These are phyloP conservation scores for Erythrolamprus reginae DNA, from an alignment of 2,113 vertebrate genomes.

Conservation along the genomic window DNA sequence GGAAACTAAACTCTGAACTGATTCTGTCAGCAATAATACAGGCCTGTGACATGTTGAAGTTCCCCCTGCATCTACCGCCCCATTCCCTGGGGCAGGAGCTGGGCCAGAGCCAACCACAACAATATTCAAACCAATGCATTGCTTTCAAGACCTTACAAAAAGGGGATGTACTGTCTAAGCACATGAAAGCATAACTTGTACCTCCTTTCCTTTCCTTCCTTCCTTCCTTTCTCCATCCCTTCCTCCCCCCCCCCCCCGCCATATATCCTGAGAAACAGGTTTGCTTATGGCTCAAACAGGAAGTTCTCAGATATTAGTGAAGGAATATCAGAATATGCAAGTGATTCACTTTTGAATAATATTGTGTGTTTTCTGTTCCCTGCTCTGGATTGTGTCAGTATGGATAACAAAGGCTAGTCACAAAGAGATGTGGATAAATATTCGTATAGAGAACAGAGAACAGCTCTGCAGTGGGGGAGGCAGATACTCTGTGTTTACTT, in stretches of 20 bases:
- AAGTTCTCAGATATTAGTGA: not conserved
- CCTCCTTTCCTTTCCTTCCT: not conserved
- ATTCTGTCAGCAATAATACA: no score
- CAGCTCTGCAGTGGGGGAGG: not conserved
- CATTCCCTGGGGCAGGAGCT: no score
- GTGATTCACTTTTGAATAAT: not conserved
- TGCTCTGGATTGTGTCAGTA: not conserved
- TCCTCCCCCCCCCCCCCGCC: no score
- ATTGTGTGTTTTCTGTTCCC: not conserved
- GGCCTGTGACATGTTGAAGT: no score
- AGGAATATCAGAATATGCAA: not conserved
- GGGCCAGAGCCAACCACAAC: no score
- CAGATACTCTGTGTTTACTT: constrained; percentile 20
- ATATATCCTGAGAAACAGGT: not conserved
- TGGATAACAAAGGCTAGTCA: not conserved
- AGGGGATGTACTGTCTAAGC: not conserved
- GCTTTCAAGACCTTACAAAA: not conserved
- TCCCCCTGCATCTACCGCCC: no score
- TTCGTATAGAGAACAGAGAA: not conserved
- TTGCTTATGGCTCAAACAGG: not conserved
- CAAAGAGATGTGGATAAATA: not conserved
- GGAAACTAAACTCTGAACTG: no score
- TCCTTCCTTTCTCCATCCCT: no score
- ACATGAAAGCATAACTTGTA: not conserved
- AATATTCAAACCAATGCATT: not conserved